Conservation (phyloP, 1,140 invertebrate genomes). For the Nephila pilipes region DNA sequence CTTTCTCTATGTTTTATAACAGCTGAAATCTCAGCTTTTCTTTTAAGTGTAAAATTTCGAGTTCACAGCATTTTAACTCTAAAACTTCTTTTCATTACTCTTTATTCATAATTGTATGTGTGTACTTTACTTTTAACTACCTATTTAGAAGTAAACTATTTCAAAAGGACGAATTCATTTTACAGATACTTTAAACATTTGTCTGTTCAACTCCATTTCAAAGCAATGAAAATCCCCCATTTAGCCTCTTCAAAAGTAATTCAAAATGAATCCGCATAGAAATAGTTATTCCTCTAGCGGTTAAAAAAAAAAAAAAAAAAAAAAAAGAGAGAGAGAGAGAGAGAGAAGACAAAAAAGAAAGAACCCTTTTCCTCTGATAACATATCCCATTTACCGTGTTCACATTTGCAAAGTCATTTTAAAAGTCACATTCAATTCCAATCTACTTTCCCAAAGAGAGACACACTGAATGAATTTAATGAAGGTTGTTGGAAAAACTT, state of each 20-base stretch:
- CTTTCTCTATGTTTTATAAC: too few relatives aligned
- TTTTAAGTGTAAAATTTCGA: too few relatives aligned
- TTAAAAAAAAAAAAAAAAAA: not conserved
- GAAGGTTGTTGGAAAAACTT: not conserved
- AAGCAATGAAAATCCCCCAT: not conserved
- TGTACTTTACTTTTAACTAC: too few relatives aligned
- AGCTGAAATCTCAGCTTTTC: too few relatives aligned
- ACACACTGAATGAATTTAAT: not conserved
- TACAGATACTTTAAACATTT: not conserved
- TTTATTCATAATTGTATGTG: too few relatives aligned
- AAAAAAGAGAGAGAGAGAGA: not conserved
- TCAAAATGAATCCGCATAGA: not conserved
- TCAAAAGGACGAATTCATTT: too few relatives aligned
- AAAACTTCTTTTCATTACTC: too few relatives aligned
- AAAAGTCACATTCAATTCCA: constrained; percentile 18
- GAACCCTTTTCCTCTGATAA: not conserved
- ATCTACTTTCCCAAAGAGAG: not conserved
- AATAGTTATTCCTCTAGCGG: not conserved
- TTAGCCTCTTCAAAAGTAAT: not conserved
- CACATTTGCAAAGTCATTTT: constrained; percentile 22
- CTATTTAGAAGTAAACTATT: too few relatives aligned
- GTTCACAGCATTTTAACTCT: too few relatives aligned
- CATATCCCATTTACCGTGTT: constrained; percentile 8
- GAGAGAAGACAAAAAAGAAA: too few relatives aligned
- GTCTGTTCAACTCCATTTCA: not conserved